Base-by-base conservation (phyloP, 2,888 invertebrate genomes). In the Alloscopus bannaensis region DNA sequence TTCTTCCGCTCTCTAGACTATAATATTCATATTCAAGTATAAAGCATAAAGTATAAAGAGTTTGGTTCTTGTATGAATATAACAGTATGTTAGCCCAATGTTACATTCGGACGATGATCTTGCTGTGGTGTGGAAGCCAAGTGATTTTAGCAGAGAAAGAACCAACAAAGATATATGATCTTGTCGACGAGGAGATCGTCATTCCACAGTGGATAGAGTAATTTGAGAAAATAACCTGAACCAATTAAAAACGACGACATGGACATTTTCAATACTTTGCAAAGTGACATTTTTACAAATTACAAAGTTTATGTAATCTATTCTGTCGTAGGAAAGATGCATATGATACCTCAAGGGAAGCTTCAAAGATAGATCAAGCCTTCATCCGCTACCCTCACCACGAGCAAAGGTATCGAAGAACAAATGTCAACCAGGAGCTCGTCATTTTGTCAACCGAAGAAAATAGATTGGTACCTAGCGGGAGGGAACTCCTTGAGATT, bases 161-260 rank as follows among this genome's bases (percentile, higher is more conserved):
- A n/a, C n/a, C n/a, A n/a, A n/a, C n/a, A n/a, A n/a, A n/a, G n/a
- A 55, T 66, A 2, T 31, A 66, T 36, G 66, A 66, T 6, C 36
- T 57, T 6, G 69, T 69, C 1, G 57, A 57, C n/a, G 52, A 31
- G 18, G 20, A 36, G n/a, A 2, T 69, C n/a, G 57, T 57, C 1
- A 69, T 20, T 18, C 57, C 57, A 4, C 69, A 69, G 31, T 69
- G 69, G 69, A 47, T 69, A 1, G 18, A 16, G 69, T 69, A 57
- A 20, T 4, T 36, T 18, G 3, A 59, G n/a, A n/a, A n/a, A n/a
- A n/a, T 31, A 16, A n/a, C 2, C 28, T 22, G 31, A 42, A 24
- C n/a, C 64, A 18, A 6, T 24, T 60, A n/a, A 60, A 2, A 60
- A 47, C 18, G 11, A 47, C 47, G 4, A n/a, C 13, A 47, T 47